Percentiles rank a stretch among this genome's conserved stretches.
phyloP scores from a whole-genome alignment of 1,140 invertebrate genomes.

The Fragariocoptes setiger region DNA sequence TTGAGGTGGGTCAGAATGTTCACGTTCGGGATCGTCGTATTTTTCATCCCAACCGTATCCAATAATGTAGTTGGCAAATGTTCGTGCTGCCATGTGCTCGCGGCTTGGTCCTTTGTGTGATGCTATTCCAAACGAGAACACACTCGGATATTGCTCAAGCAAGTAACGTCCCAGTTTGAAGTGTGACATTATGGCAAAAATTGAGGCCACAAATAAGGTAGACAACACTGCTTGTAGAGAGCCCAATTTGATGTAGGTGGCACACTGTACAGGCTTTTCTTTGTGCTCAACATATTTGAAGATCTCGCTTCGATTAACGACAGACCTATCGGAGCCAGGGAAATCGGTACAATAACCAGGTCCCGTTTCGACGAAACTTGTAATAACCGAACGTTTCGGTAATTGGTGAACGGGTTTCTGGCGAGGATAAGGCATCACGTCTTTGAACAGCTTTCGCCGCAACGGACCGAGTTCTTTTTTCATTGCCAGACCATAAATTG shows the following conservation, averaged over 20 bases:
- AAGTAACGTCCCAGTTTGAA: constrained; percentile 28
- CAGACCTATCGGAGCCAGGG: constrained; percentile 39
- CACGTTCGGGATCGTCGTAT: constrained; percentile 23
- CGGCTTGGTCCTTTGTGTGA: constrained; percentile 30
- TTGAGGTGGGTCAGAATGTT: constrained; percentile 26
- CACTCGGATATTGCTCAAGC: constrained; percentile 31
- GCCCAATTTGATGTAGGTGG: constrained; percentile 16
- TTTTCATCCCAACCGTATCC: constrained; percentile 42
- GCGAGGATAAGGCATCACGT: constrained; percentile 18
- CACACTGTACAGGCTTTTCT: constrained; percentile 23
- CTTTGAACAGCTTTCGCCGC: constrained; percentile 3
- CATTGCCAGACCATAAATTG: constrained; percentile 34
- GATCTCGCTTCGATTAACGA: constrained; percentile 39
- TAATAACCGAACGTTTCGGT: neutral
- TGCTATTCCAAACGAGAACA: constrained; percentile 36
- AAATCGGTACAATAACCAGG: constrained; percentile 41
- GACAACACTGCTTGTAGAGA: constrained; percentile 17
- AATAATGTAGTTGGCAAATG: constrained; percentile 32
- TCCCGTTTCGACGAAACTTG: constrained; percentile 15
- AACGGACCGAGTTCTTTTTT: constrained; percentile 22
- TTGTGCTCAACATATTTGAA: constrained; percentile 31
- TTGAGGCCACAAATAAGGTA: constrained; percentile 21
- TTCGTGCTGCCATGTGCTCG: constrained; percentile 25
- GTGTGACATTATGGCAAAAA: constrained; percentile 31
- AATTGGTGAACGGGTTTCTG: constrained; percentile 4